These are phyloP conservation scores for Callopanchax toddi DNA, from an alignment of 2,113 vertebrate genomes.

Conservation along the genomic window DNA sequence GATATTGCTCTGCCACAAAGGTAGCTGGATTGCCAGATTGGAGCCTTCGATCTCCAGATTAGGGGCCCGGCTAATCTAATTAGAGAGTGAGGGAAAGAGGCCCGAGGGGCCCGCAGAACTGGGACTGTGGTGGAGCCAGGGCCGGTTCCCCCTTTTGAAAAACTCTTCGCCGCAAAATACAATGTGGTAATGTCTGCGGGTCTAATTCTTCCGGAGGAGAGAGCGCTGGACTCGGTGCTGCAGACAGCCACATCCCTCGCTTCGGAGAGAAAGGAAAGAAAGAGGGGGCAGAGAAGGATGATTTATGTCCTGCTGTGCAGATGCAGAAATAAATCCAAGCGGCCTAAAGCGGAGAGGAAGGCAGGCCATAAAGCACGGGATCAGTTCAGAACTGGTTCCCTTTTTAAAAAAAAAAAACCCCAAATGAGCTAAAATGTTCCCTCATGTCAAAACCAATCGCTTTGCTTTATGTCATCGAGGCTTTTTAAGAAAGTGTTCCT, in stretches of 20 bases:
- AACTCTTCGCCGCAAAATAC: constrained; percentile 77
- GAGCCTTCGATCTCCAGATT: constrained; percentile 67
- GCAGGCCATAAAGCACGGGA: constrained; percentile 68
- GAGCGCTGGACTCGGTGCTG: constrained; percentile 67
- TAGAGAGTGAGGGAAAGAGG: constrained; percentile 78
- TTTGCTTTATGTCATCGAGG: constrained; percentile 72
- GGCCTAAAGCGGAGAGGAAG: constrained; percentile 48
- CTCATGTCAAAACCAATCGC: constrained; percentile 69
- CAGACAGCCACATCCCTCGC: constrained; percentile 66
- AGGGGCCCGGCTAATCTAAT: constrained; percentile 81
- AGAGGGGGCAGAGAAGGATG: constrained; percentile 56
- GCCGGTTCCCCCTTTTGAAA: constrained; percentile 68
- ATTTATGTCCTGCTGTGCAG: constrained; percentile 77
- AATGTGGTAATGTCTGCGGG: constrained; percentile 83
- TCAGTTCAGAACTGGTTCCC: constrained; percentile 62
- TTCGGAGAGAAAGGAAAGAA: constrained; percentile 47
- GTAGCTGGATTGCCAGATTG: constrained; percentile 74
- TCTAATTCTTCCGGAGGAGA: constrained; percentile 82
- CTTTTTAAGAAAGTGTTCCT: constrained; percentile 59
- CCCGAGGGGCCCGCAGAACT: constrained; percentile 62
- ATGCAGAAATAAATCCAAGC: constrained; percentile 76
- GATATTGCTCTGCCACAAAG: constrained; percentile 74
- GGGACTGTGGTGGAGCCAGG: constrained; percentile 65
- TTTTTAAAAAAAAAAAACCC: constrained; percentile 60
- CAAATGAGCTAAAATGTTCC: constrained; percentile 75